Percentiles rank a stretch among this genome's conserved stretches.
Evolutionary conservation across 2,888 invertebrate species (phyloP).

Genomic region (Amphiduros pacificus): DNA sequence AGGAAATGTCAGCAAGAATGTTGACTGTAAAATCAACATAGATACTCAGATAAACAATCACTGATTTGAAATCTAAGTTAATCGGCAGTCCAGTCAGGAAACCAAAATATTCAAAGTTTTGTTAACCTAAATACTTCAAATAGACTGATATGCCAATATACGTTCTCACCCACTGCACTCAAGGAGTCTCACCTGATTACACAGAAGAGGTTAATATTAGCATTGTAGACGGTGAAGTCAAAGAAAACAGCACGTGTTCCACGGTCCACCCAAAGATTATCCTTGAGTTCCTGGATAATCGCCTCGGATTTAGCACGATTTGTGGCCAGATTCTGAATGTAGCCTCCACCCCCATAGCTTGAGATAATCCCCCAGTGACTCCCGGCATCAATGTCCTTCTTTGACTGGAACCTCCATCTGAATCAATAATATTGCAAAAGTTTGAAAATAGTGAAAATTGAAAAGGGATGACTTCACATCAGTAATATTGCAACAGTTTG

Average conservation of each 20-base stretch:
- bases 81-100: too few relatives aligned
- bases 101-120: too few relatives aligned
- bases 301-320: constrained; percentile 59
- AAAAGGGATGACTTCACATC: too few relatives aligned
- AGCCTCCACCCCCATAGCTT: constrained; percentile 60
- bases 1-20: too few relatives aligned
- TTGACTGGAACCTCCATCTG: constrained; percentile 56
- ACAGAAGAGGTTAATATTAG: constrained; percentile 73
- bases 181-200: constrained; percentile 64
- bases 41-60: too few relatives aligned
- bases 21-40: too few relatives aligned
- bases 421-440: neutral
- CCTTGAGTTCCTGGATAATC: constrained; percentile 63
- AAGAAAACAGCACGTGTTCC: constrained; percentile 72
- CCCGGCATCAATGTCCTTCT: constrained; percentile 49
- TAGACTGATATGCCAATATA: too few relatives aligned
- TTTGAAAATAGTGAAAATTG: neutral
- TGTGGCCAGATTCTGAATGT: constrained; percentile 62
- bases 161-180: too few relatives aligned
- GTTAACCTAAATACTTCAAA: too few relatives aligned
- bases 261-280: constrained; percentile 69
- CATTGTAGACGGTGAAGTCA: constrained; percentile 75
- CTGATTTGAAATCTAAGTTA: too few relatives aligned
- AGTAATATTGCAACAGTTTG: too few relatives aligned
- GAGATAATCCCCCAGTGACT: constrained; percentile 52